Evolutionary conservation across 2,797 vertebrate species (phyloP).

Genomic region (Lepus oiostolus): DNA sequence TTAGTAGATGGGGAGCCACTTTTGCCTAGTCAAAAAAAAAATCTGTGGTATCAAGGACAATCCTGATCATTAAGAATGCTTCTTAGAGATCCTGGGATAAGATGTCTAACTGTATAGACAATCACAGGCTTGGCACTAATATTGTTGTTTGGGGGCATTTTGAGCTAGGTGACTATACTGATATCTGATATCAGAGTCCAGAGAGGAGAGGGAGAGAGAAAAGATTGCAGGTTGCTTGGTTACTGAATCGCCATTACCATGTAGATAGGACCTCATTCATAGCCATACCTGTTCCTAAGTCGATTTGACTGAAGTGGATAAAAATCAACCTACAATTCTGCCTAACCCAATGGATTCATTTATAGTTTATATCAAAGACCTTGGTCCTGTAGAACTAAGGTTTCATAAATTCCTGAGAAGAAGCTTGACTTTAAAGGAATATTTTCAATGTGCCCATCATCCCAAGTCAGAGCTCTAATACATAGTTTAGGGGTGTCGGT

Average conservation of each 20-base stretch:
- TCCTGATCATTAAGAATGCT: background rate
- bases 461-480: slow-evolving; percentile 40
- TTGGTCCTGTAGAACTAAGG: background rate
- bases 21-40: slow-evolving; percentile 41
- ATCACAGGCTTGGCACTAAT: slow-evolving; percentile 2
- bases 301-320: slow-evolving; percentile 21
- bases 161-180: background rate
- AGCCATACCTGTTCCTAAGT: background rate
- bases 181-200: background rate
- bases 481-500: background rate
- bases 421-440: background rate
- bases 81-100: slow-evolving; percentile 10
- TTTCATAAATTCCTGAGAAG: slow-evolving; percentile 35
- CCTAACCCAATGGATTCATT: slow-evolving; percentile 7
- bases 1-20: slow-evolving; percentile 36
- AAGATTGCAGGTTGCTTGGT: background rate
- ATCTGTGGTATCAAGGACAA: slow-evolving; percentile 35
- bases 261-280: background rate
- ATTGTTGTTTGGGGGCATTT: background rate
- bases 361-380: slow-evolving; percentile 17
- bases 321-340: slow-evolving; percentile 44
- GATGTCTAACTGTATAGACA: background rate
- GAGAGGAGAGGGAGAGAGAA: background rate
- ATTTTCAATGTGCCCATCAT: slow-evolving; percentile 10
- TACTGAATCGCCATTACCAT: slow-evolving; percentile 44